phyloP scores from a whole-genome alignment of 2,888 invertebrate species.

The Erebia aethiops region DNA sequence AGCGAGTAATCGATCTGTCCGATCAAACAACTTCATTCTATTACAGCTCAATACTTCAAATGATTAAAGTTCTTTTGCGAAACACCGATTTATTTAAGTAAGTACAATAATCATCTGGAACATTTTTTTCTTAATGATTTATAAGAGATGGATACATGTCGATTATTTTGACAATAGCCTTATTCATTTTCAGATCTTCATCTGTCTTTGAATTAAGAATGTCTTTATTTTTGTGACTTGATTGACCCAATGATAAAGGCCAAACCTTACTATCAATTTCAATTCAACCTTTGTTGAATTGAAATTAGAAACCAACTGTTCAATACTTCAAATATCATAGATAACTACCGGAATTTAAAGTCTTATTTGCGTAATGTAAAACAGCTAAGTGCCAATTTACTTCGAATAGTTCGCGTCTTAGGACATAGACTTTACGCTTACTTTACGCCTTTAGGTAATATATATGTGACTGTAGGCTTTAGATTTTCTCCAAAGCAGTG shows the following conservation, averaged over 20 bases:
- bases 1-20: conserved; percentile 66
- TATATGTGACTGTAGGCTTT: conserved; percentile 23
- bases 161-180: conserved; percentile 5
- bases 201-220: neutral
- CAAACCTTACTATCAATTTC: too few species aligned
- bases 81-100: neutral
- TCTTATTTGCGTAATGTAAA: conserved; percentile 4
- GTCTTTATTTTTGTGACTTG: neutral
- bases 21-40: conserved; percentile 58
- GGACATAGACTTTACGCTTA: conserved; percentile 4
- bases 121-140: conserved; percentile 8
- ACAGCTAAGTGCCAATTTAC: conserved; percentile 13
- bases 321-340: neutral
- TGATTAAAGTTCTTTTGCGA: conserved; percentile 26
- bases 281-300: too few species aligned
- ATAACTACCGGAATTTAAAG: neutral
- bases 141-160: neutral
- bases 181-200: too few species aligned
- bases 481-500: conserved; percentile 20
- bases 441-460: conserved; percentile 22
- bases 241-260: neutral
- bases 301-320: neutral
- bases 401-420: conserved; percentile 2
- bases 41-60: conserved; percentile 40
- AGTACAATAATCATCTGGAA: conserved; percentile 4